Conservation (phyloP, 1,140 invertebrate genomes). For the Archivesica marissinica region DNA sequence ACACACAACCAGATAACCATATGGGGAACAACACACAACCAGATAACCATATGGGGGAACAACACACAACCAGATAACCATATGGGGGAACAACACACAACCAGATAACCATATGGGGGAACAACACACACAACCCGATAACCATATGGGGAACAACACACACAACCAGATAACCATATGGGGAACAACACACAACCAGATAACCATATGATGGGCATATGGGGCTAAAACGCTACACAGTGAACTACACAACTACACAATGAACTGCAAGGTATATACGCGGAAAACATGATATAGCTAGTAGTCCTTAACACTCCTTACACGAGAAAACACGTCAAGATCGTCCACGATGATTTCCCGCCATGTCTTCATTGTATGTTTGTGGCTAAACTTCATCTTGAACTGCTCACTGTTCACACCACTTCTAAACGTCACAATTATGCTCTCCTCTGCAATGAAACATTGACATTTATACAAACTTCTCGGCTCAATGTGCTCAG, state of each 20-base stretch:
- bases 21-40: too few relatives aligned
- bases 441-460: not conserved
- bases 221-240: not conserved
- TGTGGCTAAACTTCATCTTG: not conserved
- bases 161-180: too few relatives aligned
- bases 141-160: too few relatives aligned
- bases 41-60: too few relatives aligned
- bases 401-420: not conserved
- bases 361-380: not conserved
- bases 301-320: not conserved
- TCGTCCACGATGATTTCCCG: not conserved
- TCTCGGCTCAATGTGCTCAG: too few relatives aligned
- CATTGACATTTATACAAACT: not conserved
- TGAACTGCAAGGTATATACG: not conserved
- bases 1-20: too few relatives aligned
- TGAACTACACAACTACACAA: not conserved
- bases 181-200: not conserved
- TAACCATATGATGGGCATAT: not conserved
- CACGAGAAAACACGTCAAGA: conserved; percentile 20
- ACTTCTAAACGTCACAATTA: conserved; percentile 4
- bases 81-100: too few relatives aligned
- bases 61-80: too few relatives aligned
- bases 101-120: too few relatives aligned
- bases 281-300: not conserved
- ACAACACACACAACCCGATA: too few relatives aligned